These are phyloP conservation scores for Ovis canadensis DNA, from an alignment of 2,113 vertebrate species.

Conservation along the genomic window DNA sequence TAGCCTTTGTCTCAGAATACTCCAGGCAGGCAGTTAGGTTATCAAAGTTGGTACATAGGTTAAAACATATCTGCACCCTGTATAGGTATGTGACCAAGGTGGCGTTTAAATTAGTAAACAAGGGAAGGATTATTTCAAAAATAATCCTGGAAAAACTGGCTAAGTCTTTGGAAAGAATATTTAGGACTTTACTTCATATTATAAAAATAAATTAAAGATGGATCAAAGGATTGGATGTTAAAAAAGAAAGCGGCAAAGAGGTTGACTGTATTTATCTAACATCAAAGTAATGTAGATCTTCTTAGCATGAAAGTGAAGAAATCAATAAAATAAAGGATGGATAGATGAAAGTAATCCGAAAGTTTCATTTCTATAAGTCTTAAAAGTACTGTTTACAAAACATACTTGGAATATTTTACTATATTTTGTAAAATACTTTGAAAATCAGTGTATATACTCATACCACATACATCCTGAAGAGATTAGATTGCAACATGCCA, in stretches of 20 bases:
- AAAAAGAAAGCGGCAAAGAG: slow-evolving; percentile 23
- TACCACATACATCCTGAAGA: neutral
- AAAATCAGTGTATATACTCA: neutral
- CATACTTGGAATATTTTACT: neutral
- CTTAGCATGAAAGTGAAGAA: slow-evolving; percentile 13
- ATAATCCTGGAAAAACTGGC: slow-evolving; percentile 38
- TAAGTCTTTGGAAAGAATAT: slow-evolving; percentile 22
- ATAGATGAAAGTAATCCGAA: neutral
- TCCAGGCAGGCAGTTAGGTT: neutral
- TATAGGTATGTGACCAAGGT: slow-evolving; percentile 29
- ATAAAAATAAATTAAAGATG: slow-evolving; percentile 55
- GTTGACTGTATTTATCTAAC: slow-evolving; percentile 24
- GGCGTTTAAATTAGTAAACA: slow-evolving; percentile 42
- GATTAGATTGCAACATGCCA: neutral
- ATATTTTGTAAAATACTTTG: slow-evolving; percentile 12
- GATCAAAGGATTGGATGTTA: slow-evolving; percentile 30
- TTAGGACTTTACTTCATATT: slow-evolving; percentile 36
- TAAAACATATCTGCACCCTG: neutral
- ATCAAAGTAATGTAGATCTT: slow-evolving; percentile 20
- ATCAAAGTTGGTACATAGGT: neutral
- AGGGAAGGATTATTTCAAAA: slow-evolving; percentile 33
- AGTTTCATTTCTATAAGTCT: neutral
- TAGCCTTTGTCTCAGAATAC: neutral
- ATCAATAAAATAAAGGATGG: neutral
- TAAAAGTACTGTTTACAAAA: neutral